Percentiles rank a stretch among this genome's conserved stretches.
These are phyloP conservation scores for Pycnonotus jocosus DNA, from an alignment of 2,113 vertebrate genomes.

Conservation along the genomic window DNA sequence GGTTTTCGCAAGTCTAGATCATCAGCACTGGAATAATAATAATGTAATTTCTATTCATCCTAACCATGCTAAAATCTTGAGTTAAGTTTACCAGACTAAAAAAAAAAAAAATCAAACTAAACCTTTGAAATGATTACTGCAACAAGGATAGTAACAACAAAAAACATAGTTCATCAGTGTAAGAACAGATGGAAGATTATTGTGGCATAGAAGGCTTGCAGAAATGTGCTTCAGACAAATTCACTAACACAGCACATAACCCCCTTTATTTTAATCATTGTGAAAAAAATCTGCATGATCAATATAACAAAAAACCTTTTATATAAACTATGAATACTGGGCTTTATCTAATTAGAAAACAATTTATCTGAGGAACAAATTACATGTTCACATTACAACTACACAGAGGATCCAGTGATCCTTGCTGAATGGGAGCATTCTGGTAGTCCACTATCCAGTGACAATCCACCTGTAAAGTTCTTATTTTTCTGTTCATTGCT, in stretches of 20 bases:
- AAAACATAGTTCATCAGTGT: background rate
- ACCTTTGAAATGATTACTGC: background rate
- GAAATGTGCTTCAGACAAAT: background rate
- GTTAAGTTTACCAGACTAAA: background rate
- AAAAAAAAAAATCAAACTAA: background rate
- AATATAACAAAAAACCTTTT: background rate
- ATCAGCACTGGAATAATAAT: background rate
- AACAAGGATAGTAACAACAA: background rate
- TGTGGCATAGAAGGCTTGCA: background rate
- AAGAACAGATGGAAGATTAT: background rate
- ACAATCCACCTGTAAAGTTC: background rate
- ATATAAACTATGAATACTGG: background rate
- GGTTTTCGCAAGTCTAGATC: background rate
- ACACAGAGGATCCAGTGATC: background rate
- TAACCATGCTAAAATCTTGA: background rate
- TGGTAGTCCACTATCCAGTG: background rate
- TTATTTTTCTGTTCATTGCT: background rate
- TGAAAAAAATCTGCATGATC: background rate
- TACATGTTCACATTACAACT: background rate
- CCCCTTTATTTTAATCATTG: background rate
- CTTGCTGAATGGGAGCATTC: background rate
- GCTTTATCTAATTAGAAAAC: background rate
- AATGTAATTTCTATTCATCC: background rate
- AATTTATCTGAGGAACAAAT: background rate
- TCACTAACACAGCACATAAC: background rate